phyloP scores from a whole-genome alignment of 1,140 invertebrate genomes.

The Lutraria rhynchaena region DNA sequence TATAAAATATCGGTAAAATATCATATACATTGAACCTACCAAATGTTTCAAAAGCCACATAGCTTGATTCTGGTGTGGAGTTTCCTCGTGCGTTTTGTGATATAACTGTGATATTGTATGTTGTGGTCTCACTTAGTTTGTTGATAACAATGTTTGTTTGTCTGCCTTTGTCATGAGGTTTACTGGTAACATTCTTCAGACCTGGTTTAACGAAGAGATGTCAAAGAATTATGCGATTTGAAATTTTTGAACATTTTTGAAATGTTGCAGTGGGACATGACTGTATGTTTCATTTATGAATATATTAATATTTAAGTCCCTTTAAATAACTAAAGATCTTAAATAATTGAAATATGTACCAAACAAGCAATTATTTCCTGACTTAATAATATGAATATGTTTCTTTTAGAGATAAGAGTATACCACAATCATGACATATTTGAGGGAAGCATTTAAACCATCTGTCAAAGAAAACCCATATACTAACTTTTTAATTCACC shows the following conservation, averaged over 20 bases:
- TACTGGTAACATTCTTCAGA: background rate
- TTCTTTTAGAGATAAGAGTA: background rate
- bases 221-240: background rate
- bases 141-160: background rate
- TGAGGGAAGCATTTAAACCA: background rate
- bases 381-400: background rate
- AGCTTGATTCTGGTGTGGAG: background rate
- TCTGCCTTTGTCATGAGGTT: background rate
- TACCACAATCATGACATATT: background rate
- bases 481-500: background rate
- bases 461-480: background rate
- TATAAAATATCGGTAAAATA: background rate
- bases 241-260: background rate
- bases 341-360: background rate
- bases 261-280: background rate
- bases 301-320: background rate
- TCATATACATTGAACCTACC: background rate
- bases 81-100: background rate
- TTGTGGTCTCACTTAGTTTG: background rate
- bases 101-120: conserved; percentile 2
- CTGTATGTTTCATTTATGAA: background rate
- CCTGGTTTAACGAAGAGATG: background rate
- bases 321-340: background rate
- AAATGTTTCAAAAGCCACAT: background rate
- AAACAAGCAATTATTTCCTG: background rate